Conservation (phyloP, 2,113 vertebrate species). For the Progne subis region DNA sequence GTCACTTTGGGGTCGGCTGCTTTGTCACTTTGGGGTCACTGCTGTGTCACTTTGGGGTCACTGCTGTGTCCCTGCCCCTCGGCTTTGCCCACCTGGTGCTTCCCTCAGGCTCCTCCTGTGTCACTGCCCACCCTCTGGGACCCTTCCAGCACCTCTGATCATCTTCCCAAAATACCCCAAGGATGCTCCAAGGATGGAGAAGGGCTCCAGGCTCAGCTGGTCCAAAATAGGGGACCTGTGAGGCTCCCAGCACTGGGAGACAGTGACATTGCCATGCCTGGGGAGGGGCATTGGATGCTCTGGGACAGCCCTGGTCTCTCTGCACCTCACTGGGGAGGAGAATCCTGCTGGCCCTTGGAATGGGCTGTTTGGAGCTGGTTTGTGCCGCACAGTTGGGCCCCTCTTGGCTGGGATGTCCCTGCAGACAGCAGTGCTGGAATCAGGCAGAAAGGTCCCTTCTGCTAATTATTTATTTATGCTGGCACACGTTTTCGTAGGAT, state of each 20-base stretch:
- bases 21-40: neutral
- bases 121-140: neutral
- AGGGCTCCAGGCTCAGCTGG: neutral
- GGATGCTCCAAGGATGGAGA: neutral
- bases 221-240: accelerated
- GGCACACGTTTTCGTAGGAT: accelerated
- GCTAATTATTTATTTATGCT: neutral
- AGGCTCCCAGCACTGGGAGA: neutral
- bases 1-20: neutral
- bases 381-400: neutral
- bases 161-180: neutral
- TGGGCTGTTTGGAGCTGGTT: neutral
- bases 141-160: neutral
- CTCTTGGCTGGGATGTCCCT: neutral
- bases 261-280: neutral
- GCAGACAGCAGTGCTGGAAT: neutral
- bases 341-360: accelerated
- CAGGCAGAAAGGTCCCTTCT: neutral
- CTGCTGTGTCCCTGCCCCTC: accelerated
- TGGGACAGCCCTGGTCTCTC: neutral
- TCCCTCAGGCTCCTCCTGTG: neutral
- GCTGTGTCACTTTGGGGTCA: neutral
- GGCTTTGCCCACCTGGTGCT: accelerated
- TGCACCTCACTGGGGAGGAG: neutral
- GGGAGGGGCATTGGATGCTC: neutral